phyloP scores from a whole-genome alignment of 2,113 vertebrate species.

The Lethenteron camtschaticum region DNA sequence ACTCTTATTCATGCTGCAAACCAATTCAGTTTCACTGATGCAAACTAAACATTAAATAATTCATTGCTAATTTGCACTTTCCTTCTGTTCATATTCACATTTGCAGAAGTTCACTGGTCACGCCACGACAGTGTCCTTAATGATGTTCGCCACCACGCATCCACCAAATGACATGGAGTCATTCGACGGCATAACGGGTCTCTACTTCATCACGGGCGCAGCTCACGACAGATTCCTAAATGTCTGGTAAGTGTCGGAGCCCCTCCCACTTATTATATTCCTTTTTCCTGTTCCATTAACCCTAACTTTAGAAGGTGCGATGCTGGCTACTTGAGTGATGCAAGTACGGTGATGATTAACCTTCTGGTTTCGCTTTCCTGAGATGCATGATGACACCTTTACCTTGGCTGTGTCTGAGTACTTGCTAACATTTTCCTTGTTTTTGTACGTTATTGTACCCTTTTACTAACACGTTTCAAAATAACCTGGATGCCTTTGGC shows the following conservation, averaged over 20 bases:
- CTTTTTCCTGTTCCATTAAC: too few species aligned
- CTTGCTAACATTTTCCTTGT: too few species aligned
- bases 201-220: slow-evolving; percentile 85
- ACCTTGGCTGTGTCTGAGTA: too few species aligned
- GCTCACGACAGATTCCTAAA: slow-evolving; percentile 68
- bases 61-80: neutral
- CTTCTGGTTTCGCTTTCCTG: too few species aligned
- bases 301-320: too few species aligned
- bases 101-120: slow-evolving; percentile 83
- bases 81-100: slow-evolving; percentile 6
- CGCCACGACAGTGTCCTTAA: slow-evolving; percentile 58
- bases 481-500: too few species aligned
- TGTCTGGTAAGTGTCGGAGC: slow-evolving; percentile 48
- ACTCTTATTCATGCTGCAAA: neutral
- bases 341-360: too few species aligned
- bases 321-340: too few species aligned
- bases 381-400: too few species aligned
- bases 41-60: neutral
- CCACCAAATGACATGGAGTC: slow-evolving; percentile 37
- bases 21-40: neutral
- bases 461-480: too few species aligned
- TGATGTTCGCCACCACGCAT: slow-evolving; percentile 56
- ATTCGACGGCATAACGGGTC: slow-evolving; percentile 46
- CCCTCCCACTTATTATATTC: too few species aligned
- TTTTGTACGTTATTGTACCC: too few species aligned